Base-by-base conservation (phyloP, 2,888 invertebrate genomes). In the Limnephilus rhombicus region DNA sequence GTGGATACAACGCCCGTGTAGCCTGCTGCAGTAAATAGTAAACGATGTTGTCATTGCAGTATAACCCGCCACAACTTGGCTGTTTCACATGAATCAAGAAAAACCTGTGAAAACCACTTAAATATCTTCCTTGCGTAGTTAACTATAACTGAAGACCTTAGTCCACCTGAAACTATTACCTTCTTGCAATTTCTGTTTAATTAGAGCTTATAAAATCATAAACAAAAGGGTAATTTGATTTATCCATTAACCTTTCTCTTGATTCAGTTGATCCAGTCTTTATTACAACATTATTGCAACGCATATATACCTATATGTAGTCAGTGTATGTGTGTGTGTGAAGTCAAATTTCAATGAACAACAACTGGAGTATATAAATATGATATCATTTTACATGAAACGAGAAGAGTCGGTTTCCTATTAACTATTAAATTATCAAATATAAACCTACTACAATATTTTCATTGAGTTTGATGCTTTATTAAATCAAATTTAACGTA, bases 401-500 rank as follows among this genome's bases (percentile, higher is more conserved):
- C 41, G 83, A 90, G 45, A 88, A 53, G 41, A 86, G 29, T 92
- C 91, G 82, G 81, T 90, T 90, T 90, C 92, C 89, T 93, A 90
- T 90, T 92, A 90, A 93, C 82, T 92, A 93, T 90, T 93, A 91
- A 89, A 93, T 91, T 90, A 92, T 92, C 85, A 92, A 91, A 87
- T 94, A 93, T 95, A 96, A 96, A 96, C 96, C 95, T 96, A 96
- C 96, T 96, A 94, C 93, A 94, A 94, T 92, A 94, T 93, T 94
- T 93, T 93, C 94, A 96, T 96, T 96, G 96, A 96, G 96, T 96
- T 96, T 95, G 95, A 95, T 96, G 95, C 95, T 96, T 96, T 95
- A 95, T 95, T 95, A 96, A 96, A 95, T 96, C 90, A 92, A 93
- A 92, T 93, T 82, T 90, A 89, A 90, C 92, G 85, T 92, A 93